A percentile compares a stretch with the other conserved stretches of the same genome.
These are phyloP conservation scores for Merluccius polli DNA, from an alignment of 2,797 vertebrate genomes.

Conservation along the genomic window DNA sequence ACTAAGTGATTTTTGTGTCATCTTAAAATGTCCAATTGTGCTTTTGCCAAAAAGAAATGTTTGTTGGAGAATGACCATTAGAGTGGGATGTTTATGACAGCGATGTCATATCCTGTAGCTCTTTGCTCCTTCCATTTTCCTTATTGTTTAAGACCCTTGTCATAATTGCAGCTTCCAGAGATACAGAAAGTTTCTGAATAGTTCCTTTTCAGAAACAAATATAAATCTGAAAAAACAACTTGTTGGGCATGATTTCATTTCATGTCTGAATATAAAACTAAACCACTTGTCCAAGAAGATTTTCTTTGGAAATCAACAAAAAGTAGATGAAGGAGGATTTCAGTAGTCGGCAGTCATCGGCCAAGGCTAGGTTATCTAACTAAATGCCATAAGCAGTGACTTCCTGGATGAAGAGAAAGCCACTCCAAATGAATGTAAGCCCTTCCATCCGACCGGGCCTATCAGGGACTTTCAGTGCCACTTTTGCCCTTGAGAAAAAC, in stretches of 20 bases:
- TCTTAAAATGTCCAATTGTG: background rate
- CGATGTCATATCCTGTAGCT: background rate
- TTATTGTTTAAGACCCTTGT: background rate
- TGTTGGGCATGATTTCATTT: background rate
- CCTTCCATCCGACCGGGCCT: conserved; percentile 39
- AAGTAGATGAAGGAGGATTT: background rate
- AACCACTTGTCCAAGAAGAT: background rate
- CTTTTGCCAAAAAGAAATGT: background rate
- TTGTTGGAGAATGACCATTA: background rate
- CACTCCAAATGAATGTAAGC: conserved; percentile 49
- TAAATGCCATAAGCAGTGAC: conserved; percentile 32
- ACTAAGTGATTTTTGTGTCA: background rate
- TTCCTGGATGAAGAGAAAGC: conserved; percentile 55
- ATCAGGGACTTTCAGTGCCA: conserved; percentile 50
- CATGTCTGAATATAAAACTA: background rate
- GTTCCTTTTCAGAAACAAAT: background rate
- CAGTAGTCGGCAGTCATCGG: conserved; percentile 23
- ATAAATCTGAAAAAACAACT: too few relatives aligned
- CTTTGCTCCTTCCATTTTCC: background rate
- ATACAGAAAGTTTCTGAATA: background rate
- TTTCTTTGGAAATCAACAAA: background rate
- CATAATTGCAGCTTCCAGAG: background rate
- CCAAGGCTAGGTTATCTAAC: conserved; percentile 42
- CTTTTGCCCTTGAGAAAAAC: conserved; percentile 31
- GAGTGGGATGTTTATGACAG: background rate